Evolutionary conservation across 92 coral and sea anemone species (phyloP).

Genomic region (Parazoanthus swiftii): DNA sequence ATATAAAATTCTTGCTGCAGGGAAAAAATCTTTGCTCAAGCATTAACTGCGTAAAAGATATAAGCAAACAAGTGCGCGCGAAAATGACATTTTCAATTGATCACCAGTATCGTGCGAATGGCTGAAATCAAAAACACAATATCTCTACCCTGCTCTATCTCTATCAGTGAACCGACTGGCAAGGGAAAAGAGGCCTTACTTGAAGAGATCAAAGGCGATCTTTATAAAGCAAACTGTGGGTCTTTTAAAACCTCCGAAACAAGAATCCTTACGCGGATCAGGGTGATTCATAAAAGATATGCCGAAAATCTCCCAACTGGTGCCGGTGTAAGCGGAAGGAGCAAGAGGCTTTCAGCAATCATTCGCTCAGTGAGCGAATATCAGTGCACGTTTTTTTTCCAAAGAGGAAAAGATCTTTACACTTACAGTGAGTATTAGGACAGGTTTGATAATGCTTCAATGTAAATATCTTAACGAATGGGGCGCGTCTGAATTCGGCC

Average conservation of each 20-base stretch:
- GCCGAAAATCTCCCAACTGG: neutral
- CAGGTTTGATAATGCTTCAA: constrained; percentile 7
- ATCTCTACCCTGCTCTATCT: too few relatives aligned
- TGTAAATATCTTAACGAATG: constrained; percentile 8
- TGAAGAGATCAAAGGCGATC: constrained; percentile 4
- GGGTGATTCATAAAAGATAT: constrained; percentile 13
- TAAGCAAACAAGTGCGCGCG: too few relatives aligned
- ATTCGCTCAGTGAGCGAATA: constrained; percentile 20
- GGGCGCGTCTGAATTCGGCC: constrained; percentile 12
- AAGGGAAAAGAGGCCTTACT: neutral
- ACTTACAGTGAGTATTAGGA: constrained; percentile 10
- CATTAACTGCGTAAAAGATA: too few relatives aligned
- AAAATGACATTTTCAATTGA: too few relatives aligned
- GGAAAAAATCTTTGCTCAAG: too few relatives aligned
- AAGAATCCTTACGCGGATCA: neutral
- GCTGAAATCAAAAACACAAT: too few relatives aligned
- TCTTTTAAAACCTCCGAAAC: constrained; percentile 13
- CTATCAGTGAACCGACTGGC: neutral
- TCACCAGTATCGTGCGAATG: too few relatives aligned
- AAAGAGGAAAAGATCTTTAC: constrained; percentile 18
- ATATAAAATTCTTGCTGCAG: too few relatives aligned
- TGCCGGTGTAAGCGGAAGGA: constrained; percentile 12
- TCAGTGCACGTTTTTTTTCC: constrained; percentile 9
- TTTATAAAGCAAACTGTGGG: constrained; percentile 14
- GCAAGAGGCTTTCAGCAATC: constrained; percentile 3